phyloP scores from a whole-genome alignment of 2,888 invertebrate genomes.

The Mamestra brassicae region DNA sequence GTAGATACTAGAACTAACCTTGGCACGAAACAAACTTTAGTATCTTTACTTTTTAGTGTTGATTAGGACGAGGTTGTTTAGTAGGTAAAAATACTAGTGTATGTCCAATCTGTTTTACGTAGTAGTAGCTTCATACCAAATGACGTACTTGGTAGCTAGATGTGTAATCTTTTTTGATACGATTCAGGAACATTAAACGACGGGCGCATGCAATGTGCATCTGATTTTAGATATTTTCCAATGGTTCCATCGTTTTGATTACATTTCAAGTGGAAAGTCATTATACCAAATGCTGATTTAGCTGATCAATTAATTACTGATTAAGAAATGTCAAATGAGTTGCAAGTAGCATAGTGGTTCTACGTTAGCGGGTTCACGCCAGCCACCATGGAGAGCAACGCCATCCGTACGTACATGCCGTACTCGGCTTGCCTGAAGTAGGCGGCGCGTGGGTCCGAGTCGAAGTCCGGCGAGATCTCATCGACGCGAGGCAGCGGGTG shows the following conservation, averaged over 20 bases:
- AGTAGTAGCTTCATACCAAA: conserved; percentile 1
- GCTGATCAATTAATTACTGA: conserved; percentile 11
- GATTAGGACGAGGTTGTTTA: no score
- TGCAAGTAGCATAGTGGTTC: conserved; percentile 20
- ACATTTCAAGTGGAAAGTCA: conserved; percentile 32
- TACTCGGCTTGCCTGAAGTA: conserved; percentile 99
- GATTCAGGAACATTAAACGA: conserved; percentile 42
- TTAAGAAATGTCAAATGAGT: conserved; percentile 14
- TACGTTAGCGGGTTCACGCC: conserved; percentile 90
- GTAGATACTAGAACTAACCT: background rate
- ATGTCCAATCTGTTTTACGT: no score
- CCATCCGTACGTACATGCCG: conserved; percentile 99
- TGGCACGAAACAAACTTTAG: background rate
- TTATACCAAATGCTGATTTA: conserved; percentile 21
- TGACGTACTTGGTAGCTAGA: conserved; percentile 22
- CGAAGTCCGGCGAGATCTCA: conserved; percentile 98
- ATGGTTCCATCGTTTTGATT: conserved; percentile 46
- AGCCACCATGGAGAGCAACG: conserved; percentile 97
- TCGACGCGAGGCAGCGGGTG: conserved; percentile 98
- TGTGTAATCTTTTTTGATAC: conserved; percentile 30
- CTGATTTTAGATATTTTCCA: conserved; percentile 28
- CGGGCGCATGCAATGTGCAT: conserved; percentile 36
- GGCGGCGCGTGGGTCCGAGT: conserved; percentile 98
- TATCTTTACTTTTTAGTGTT: background rate
- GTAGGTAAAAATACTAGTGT: no score